Percentiles rank a stretch among this genome's conserved stretches.
Evolutionary conservation across 2,797 vertebrate species (phyloP).

Genomic region (Discoglossus pictus): DNA sequence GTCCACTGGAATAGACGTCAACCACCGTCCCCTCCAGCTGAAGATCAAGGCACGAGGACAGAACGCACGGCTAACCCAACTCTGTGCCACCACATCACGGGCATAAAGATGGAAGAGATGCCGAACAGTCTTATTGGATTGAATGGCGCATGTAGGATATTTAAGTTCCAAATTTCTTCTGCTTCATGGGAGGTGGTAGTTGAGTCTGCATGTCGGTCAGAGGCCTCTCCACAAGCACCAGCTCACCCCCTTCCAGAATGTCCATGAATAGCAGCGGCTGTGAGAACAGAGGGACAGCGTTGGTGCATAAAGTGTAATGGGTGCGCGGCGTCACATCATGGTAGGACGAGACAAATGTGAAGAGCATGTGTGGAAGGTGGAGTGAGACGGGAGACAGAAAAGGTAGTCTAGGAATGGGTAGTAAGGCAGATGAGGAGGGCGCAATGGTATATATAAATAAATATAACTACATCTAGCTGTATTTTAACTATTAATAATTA

Average conservation of each 20-base stretch:
- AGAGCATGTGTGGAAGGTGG: not conserved
- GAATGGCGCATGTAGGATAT: conserved; percentile 13
- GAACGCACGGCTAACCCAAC: too few relatives aligned
- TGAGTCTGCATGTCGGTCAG: conserved; percentile 80
- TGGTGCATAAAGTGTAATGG: not conserved
- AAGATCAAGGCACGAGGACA: too few relatives aligned
- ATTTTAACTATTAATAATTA: too few relatives aligned
- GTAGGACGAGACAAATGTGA: too few relatives aligned
- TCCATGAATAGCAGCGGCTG: conserved; percentile 83
- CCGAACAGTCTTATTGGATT: conserved; percentile 20
- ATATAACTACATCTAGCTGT: too few relatives aligned
- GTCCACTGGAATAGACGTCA: too few relatives aligned
- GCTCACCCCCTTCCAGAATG: conserved; percentile 80
- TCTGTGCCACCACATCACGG: not conserved
- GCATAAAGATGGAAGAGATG: not conserved
- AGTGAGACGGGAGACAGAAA: accelerated
- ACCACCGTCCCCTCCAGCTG: too few relatives aligned
- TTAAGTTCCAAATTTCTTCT: conserved; percentile 95
- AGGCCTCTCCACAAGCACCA: conserved; percentile 89
- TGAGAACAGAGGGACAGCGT: not conserved
- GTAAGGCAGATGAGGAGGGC: too few relatives aligned
- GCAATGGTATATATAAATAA: too few relatives aligned
- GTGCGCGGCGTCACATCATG: too few relatives aligned
- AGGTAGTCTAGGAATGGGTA: too few relatives aligned
- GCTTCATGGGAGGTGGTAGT: conserved; percentile 84